Evolutionary conservation across 1,140 invertebrate genomes (phyloP).

Genomic region (Sitophilus oryzae): DNA sequence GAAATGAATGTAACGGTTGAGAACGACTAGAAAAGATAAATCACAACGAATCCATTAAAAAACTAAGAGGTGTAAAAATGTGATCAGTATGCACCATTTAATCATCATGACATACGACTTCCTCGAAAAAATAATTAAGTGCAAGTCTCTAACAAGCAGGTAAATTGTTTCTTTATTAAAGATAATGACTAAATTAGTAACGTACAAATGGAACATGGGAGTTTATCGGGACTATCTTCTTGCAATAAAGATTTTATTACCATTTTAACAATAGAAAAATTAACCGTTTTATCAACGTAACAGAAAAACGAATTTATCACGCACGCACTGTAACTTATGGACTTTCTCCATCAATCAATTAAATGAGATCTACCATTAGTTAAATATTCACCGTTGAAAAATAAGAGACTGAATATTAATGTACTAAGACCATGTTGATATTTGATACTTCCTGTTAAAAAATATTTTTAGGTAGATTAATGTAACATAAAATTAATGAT

Average conservation of each 20-base stretch:
- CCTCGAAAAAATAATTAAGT: not conserved
- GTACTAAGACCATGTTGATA: too few relatives aligned
- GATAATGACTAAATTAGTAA: not conserved
- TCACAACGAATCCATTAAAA: not conserved
- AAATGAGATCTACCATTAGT: too few relatives aligned
- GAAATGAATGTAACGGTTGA: not conserved
- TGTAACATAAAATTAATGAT: too few relatives aligned
- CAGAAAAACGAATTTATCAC: too few relatives aligned
- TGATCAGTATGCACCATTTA: not conserved
- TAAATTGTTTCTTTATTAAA: not conserved
- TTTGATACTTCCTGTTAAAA: too few relatives aligned
- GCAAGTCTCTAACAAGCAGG: not conserved
- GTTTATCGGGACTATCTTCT: not conserved
- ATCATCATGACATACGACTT: not conserved
- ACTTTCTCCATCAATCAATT: too few relatives aligned
- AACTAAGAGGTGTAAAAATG: not conserved
- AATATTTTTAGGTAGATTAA: too few relatives aligned
- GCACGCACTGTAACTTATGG: too few relatives aligned
- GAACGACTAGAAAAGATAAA: not conserved
- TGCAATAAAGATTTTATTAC: not conserved
- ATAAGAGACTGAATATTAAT: too few relatives aligned
- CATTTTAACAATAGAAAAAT: not conserved
- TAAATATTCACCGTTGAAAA: too few relatives aligned
- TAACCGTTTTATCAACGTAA: not conserved
- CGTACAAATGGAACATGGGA: not conserved